Percentiles rank a stretch among this genome's conserved stretches.
phyloP scores from a whole-genome alignment of 2,113 vertebrate genomes.

The Trochalopteron elliotii region DNA sequence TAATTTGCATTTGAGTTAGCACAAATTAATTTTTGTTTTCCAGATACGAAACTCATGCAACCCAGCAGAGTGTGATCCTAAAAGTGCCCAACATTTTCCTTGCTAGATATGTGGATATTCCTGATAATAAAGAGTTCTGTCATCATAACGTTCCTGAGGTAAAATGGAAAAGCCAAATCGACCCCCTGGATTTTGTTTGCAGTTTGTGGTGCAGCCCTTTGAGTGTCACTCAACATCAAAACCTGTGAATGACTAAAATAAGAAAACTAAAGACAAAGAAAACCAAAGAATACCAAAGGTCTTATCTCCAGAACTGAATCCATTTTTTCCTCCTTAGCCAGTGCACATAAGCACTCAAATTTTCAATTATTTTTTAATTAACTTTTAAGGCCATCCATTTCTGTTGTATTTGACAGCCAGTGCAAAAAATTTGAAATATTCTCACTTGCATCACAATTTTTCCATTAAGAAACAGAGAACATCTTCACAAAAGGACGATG shows the following conservation, averaged over 20 bases:
- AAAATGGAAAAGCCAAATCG: neutral
- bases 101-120: too few relatives aligned
- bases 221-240: neutral
- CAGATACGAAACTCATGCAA: neutral
- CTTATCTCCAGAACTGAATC: neutral
- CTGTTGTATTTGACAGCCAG: neutral
- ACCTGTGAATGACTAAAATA: neutral
- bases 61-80: accelerated
- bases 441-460: neutral
- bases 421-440: neutral
- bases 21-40: neutral
- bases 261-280: neutral
- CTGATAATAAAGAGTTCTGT: neutral
- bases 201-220: neutral
- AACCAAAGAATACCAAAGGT: neutral
- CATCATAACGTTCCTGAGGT: accelerated
- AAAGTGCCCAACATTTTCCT: neutral
- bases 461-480: neutral
- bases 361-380: neutral
- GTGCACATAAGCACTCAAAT: neutral
- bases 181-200: neutral
- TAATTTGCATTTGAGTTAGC: neutral
- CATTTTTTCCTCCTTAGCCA: neutral
- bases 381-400: neutral
- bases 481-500: neutral